Conservation (phyloP, 2,888 invertebrate genomes). For the Polyploca ridens region DNA sequence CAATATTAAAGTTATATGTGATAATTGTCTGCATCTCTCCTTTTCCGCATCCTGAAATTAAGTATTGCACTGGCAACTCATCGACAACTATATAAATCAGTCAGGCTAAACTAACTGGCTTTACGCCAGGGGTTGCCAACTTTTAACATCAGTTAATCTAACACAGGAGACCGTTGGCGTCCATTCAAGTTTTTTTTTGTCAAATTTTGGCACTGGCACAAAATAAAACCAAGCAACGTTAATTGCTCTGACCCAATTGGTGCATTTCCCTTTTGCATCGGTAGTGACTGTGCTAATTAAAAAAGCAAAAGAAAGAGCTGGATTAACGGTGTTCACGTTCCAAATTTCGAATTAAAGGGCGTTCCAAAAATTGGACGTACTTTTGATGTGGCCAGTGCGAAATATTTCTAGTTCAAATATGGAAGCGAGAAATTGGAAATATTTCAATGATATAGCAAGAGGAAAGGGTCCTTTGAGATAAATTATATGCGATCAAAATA, state of each 20-base stretch:
- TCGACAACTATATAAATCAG: conserved; percentile 56
- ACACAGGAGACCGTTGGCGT: conserved; percentile 63
- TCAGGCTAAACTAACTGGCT: conserved; percentile 48
- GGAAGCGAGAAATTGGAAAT: neutral
- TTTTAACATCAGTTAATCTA: conserved; percentile 79
- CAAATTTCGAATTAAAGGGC: conserved; percentile 27
- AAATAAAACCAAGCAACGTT: conserved; percentile 69
- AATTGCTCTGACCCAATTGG: conserved; percentile 70
- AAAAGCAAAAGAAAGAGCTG: conserved; percentile 39
- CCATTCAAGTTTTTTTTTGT: conserved; percentile 62
- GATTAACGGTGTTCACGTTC: conserved; percentile 28
- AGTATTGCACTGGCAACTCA: conserved; percentile 13
- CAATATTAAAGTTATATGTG: neutral
- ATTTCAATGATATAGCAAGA: neutral
- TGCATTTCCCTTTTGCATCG: conserved; percentile 48
- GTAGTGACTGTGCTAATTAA: conserved; percentile 51
- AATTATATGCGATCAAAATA: conserved; percentile 1
- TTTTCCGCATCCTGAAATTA: conserved; percentile 13
- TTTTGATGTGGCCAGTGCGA: neutral
- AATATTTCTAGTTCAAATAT: neutral
- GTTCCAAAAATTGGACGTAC: neutral
- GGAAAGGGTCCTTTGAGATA: neutral
- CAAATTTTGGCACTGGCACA: conserved; percentile 71
- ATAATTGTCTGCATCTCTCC: neutral
- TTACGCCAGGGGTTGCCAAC: conserved; percentile 57